Evolutionary conservation across 2,888 invertebrate species (phyloP), one percentile per base, ranked within the genome.

Genomic region (Drosophila longiperda): DNA sequence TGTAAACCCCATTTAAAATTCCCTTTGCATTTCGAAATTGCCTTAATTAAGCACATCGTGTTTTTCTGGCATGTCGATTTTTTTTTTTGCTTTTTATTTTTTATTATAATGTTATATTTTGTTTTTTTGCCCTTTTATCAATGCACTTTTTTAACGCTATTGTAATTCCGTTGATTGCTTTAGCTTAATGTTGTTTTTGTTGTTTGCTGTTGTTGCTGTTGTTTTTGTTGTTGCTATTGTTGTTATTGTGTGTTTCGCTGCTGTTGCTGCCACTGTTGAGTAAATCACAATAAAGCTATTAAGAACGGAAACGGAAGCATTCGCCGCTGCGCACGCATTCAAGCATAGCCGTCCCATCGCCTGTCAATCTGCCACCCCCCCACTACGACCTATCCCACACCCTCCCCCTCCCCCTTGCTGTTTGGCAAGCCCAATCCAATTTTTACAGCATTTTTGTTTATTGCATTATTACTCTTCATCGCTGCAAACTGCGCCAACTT

Each of bases 261-360:
- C 52, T 60, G 45, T 33, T 59, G 77, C 57, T 75, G 73, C 66
- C 73, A 62, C 66, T 67, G 90, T 83, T 80, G 85, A 88, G 90
- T 86, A 89, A 87, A 90, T 90, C 89, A 87, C 87, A 87, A 87
- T 90, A 89, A 87, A 90, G 90, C 90, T 89, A 90, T 89, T 85
- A 85, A 83, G 81, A 91, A 85, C 91, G 91, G 91, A 91, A 91
- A 87, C 92, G 91, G 91, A 91, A 91, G 90, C 91, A 89, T 88
- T 89, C 91, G 82, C 90, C 86, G 90, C 81, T 91, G 91, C 83
- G 84, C 82, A 91, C 89, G 90, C 92, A 89, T 90, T 91, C 73
- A 91, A 82, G 88, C 91, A 87, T 84, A 74, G 80, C 89, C 87
- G 75, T 77, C 84, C 78, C 81, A 87, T 67, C 58, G 70, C 66